Evolutionary conservation across 2,797 vertebrate species (phyloP), one percentile per base, ranked within the genome.

Genomic region (Bovichtus diacanthus): DNA sequence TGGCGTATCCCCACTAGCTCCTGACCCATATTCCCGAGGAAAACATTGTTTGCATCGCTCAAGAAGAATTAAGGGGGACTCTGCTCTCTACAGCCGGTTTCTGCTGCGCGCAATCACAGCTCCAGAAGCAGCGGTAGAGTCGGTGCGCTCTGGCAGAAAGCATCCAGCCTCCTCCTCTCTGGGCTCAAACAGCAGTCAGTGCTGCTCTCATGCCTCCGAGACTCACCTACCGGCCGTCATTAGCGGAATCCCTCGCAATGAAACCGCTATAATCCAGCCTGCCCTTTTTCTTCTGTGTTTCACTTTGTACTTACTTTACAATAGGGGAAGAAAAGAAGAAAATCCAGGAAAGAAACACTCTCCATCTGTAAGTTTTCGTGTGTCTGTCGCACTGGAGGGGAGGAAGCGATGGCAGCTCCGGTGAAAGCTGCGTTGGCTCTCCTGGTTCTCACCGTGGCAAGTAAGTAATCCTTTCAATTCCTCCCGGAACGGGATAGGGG

Each of bases 381-480:
- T 56, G 83, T 74, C 6, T 51, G 87, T 62, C 87, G 82, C 82
- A 74, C 84, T 90, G 90, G 91, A 89, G 87, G 87, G 87, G 78
- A 86, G 82, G 85, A 76, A 72, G 84, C 67, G 78, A 95, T 95
- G 94, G 87, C 82, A 83, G 86, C 72, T 81, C 87, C 86, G 86
- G 88, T 91, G 91, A 94, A 92, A 83, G 81, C 88, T 73, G 90
- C 87, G 27, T 16, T 93, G 85, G 69, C 74, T 90, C 83, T 95
- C 44, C 83, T 95, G 81, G 82, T 93, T 89, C 78, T 94, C 88
- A 83, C 90, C 71, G 86, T 87, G 85, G 82, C 91, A 90, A 88
- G 94, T 95, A 83, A 93, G 94, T 94, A 85, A 75, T 74, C 61
- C 43, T 13, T 31, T 72, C 2, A 60, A 38, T 74, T 78, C 54